Base-by-base conservation (phyloP, 2,113 vertebrate genomes). In the Tragelaphus imberbis region DNA sequence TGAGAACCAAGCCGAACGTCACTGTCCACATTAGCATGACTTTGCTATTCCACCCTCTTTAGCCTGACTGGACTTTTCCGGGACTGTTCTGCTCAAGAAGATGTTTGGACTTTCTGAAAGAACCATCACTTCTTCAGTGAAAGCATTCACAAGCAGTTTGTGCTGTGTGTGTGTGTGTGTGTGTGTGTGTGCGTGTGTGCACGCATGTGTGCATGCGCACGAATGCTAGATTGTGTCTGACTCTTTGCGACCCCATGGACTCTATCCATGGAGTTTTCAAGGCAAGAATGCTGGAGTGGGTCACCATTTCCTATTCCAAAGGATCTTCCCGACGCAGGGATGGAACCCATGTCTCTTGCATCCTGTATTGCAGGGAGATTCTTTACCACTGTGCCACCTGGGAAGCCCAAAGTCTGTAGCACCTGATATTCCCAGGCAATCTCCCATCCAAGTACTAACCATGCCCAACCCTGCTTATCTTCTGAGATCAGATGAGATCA, bases 141-240 rank as follows among this genome's bases (percentile, higher is more conserved):
- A 11, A 59, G 28, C 33, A 84, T 25, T 44, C 2, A 3, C 11
- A 47, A 44, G 12, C 6, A 75, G 19, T 40, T 25, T 75, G 68
- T 75, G 68, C 68, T 36, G 0, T 71, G 10, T 40, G n/a, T 36
- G n/a, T 36, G n/a, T 17, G 63, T 17, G 65, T 36, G n/a, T 36
- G 33, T 23, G n/a, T 17, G 63, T 9, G 33, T 3, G 63, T 1
- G 33, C 1, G 63, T 1, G 28, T 5, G 59, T 11, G 10, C 9
- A 11, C 0, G 1, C 21, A 56, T 0, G 0, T 6, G 3, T 0
- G 7, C 17, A 5, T 4, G 9, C 0, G 0, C 4, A 21, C 2
- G 0, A 17, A 1, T 21, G 65, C n/a, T 36, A 1, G 0, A 23
- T 23, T 40, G n/a, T 40, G 68, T 71, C 68, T 71, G n/a, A 36